Conservation (phyloP, 2,113 vertebrate species). For the Oostethus manadensis region DNA sequence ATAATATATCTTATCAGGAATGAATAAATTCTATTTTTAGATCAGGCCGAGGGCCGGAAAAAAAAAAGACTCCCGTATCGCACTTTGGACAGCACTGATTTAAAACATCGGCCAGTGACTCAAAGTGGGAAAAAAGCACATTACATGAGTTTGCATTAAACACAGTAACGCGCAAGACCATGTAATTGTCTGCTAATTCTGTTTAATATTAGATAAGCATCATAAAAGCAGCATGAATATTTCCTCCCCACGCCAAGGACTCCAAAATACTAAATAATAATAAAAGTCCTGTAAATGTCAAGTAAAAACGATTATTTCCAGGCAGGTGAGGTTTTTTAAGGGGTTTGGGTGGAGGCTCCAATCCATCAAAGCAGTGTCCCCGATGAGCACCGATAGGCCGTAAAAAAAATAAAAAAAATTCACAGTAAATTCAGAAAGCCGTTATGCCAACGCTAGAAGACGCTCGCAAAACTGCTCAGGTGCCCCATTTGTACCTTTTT, state of each 20-base stretch:
- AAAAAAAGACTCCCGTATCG: no score
- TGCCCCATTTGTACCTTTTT: not conserved
- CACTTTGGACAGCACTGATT: no score
- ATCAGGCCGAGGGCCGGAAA: no score
- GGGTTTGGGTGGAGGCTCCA: not conserved
- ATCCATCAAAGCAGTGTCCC: constrained; percentile 2
- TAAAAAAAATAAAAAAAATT: constrained; percentile 5
- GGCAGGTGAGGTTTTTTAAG: constrained; percentile 1
- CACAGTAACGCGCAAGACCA: not conserved
- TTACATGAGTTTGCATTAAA: no score
- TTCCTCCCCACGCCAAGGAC: not conserved
- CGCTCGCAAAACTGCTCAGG: constrained; percentile 1
- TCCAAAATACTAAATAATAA: not conserved
- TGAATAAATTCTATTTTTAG: no score
- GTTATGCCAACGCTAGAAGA: constrained; percentile 1
- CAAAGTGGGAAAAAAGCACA: no score
- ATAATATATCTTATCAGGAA: no score
- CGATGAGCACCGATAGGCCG: not conserved
- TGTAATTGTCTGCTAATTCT: not conserved
- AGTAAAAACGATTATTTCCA: not conserved
- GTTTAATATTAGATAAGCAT: not conserved
- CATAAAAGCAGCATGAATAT: not conserved
- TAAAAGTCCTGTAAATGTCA: constrained; percentile 1
- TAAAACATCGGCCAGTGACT: no score
- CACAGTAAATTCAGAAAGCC: constrained; percentile 9